Evolutionary conservation across 2,113 vertebrate genomes (phyloP).

Genomic region (Nyctereutes procyonoides): DNA sequence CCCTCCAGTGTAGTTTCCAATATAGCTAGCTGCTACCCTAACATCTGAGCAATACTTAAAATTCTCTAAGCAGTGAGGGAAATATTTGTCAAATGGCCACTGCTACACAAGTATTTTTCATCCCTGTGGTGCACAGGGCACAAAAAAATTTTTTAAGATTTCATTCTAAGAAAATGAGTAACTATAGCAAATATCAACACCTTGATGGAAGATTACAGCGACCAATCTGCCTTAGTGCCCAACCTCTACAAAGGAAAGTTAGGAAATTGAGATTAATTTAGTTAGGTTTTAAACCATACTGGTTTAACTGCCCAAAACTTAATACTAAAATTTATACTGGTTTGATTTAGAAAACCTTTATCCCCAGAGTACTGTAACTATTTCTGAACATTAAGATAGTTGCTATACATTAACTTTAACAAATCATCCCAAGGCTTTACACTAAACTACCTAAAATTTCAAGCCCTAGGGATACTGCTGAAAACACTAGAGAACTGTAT

Average conservation of each 20-base stretch:
- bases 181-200: background rate
- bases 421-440: background rate
- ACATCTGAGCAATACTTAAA: background rate
- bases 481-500: background rate
- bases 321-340: background rate
- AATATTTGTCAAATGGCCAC: background rate
- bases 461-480: background rate
- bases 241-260: background rate
- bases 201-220: background rate
- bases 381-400: background rate
- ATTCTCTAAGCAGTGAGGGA: background rate
- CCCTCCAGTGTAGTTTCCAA: background rate
- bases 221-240: background rate
- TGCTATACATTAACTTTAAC: background rate
- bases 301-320: background rate
- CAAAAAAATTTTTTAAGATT: background rate
- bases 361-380: background rate
- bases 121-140: background rate
- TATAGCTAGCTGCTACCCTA: background rate
- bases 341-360: background rate
- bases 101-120: background rate
- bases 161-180: background rate
- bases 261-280: background rate
- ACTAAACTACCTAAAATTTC: background rate
- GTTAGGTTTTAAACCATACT: background rate